Evolutionary conservation across 2,797 vertebrate genomes (phyloP).

Genomic region (Esox masquinongy): DNA sequence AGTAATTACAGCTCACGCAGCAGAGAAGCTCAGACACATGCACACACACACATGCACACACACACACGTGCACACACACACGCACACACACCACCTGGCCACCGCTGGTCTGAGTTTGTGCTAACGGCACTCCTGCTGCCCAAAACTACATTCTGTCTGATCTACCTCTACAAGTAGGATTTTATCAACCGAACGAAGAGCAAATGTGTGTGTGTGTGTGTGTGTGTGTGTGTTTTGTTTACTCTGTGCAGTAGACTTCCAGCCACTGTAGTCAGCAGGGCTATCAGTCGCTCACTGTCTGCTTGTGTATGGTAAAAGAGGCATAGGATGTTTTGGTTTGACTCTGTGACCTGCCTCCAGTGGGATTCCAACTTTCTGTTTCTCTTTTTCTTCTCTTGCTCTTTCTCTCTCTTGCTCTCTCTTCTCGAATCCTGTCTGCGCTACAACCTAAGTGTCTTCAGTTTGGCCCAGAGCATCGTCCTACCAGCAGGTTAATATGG

Average conservation of each 20-base stretch:
- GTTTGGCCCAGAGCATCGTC: background rate
- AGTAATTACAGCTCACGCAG: slow-evolving; percentile 15
- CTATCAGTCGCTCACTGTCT: background rate
- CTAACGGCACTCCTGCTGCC: slow-evolving; percentile 26
- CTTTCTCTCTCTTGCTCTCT: background rate
- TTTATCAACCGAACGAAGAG: background rate
- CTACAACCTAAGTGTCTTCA: slow-evolving; percentile 5
- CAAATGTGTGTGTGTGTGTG: no score
- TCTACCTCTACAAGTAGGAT: background rate
- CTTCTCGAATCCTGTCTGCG: slow-evolving; percentile 27
- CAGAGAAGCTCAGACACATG: background rate
- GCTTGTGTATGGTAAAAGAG: background rate
- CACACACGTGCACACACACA: slow-evolving; percentile 12
- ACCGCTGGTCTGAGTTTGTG: slow-evolving; percentile 15
- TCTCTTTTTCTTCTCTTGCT: background rate
- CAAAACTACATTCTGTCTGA: background rate
- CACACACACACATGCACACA: slow-evolving; percentile 21
- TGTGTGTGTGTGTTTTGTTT: slow-evolving; percentile 12
- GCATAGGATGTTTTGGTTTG: background rate
- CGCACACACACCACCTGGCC: slow-evolving; percentile 31
- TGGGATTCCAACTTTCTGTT: slow-evolving; percentile 2
- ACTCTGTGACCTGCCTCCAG: slow-evolving; percentile 13
- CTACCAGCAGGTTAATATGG: slow-evolving; percentile 1
- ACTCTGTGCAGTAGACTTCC: background rate
- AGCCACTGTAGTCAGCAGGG: no score